Percentiles rank a stretch among this genome's conserved stretches.
phyloP scores from a whole-genome alignment of 1,140 invertebrate genomes.

The Apocrypta bakeri region DNA sequence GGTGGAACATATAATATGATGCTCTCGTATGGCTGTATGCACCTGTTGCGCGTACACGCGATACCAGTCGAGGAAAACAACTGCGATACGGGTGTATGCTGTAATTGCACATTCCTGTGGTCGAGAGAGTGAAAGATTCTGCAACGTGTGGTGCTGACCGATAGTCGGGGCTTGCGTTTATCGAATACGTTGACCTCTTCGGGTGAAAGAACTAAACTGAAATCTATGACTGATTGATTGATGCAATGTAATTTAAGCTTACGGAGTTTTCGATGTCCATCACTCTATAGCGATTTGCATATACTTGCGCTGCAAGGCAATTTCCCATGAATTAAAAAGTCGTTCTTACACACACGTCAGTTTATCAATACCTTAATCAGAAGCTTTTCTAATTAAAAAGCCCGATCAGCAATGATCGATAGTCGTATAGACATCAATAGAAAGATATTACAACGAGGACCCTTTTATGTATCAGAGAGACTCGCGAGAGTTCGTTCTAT shows the following conservation, averaged over 20 bases:
- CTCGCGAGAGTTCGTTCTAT: no score
- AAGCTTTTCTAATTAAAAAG: neutral
- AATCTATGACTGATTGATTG: neutral
- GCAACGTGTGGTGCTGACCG: no score
- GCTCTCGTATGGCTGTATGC: neutral
- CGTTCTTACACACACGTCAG: neutral
- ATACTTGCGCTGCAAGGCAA: neutral
- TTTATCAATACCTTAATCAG: neutral
- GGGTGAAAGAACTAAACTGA: no score
- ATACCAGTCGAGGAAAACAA: slow-evolving; percentile 9
- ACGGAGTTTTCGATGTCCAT: neutral
- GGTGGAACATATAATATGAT: neutral
- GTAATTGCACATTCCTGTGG: slow-evolving; percentile 23
- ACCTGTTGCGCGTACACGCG: slow-evolving; percentile 1
- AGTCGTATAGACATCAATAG: no score
- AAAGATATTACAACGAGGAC: no score
- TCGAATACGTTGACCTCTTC: neutral
- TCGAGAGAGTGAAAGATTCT: neutral
- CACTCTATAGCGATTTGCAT: neutral
- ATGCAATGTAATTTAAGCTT: neutral
- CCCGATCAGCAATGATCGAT: no score
- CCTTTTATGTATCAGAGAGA: no score
- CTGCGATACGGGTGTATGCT: neutral
- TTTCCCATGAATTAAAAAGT: neutral
- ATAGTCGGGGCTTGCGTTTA: neutral